Evolutionary conservation across 2,113 vertebrate genomes (phyloP).

Genomic region (Laticauda laticaudata): DNA sequence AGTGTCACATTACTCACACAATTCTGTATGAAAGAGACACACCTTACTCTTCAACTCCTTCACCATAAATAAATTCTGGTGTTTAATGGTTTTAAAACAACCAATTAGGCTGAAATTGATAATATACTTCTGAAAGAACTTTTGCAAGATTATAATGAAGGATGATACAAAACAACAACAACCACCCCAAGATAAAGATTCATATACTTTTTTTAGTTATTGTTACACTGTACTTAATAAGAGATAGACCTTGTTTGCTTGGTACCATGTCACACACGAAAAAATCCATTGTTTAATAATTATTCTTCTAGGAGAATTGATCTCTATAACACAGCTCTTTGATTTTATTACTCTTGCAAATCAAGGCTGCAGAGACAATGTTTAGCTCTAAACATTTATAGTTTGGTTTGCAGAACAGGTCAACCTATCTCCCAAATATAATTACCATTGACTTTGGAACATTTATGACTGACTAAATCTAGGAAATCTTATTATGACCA

Average conservation of each 20-base stretch:
- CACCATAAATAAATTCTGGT: not conserved
- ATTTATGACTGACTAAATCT: not conserved
- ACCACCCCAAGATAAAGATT: not conserved
- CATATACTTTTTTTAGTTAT: not conserved
- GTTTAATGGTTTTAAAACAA: not conserved
- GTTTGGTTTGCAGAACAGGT: not conserved
- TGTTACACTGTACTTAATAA: not conserved
- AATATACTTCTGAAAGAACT: not conserved
- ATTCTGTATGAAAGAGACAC: not conserved
- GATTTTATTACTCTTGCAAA: not conserved
- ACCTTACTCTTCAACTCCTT: not conserved
- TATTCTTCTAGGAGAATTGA: not conserved
- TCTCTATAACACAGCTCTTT: not conserved
- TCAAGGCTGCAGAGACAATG: not conserved
- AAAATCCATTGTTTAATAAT: not conserved
- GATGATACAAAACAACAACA: not conserved
- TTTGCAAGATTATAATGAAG: not conserved
- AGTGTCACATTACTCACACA: not conserved
- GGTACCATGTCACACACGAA: not conserved
- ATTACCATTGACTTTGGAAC: conserved; percentile 14
- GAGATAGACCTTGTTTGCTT: not conserved
- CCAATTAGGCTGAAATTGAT: not conserved
- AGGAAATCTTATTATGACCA: not conserved
- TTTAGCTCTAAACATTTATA: conserved; percentile 21
- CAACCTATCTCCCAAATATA: not conserved